Evolutionary conservation across 2,113 vertebrate genomes (phyloP), one percentile per base, ranked within the genome.

Genomic region (Xiphophorus maculatus): DNA sequence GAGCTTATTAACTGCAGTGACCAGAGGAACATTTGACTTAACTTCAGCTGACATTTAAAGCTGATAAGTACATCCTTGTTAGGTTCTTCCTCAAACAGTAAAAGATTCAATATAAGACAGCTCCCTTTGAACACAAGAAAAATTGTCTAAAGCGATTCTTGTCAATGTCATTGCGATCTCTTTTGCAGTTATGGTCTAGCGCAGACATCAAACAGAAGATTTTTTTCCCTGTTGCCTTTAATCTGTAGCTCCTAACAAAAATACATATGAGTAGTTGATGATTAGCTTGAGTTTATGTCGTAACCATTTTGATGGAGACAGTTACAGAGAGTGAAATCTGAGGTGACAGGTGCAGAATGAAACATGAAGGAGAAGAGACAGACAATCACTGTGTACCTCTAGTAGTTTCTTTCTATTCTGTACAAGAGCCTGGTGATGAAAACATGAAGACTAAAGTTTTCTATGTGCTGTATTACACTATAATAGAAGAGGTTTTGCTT

Each of bases 1-100:
- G 60, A 48, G 42, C 42, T 51, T 68, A 48, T 30, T 48, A 30
- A 48, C 40, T 29, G n/a, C 66, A 44, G 40, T 68, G 66, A 68
- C 66, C 66, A 68, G 40, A 44, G 40, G n/a, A 68, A 44, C 7
- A 29, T 25, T 29, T 11, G 7, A 68, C n/a, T 17, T 48, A 68
- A 27, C 25, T 42, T 15, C 12, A 27, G n/a, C 27, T 51, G 66
- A 48, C 66, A 68, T 84, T 72, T 66, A 80, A 27, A 48, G 71
- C 70, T 77, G 66, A 27, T 70, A 60, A 69, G 58, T 70, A 62
- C 58, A 62, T 22, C 32, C 65, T 78, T 83, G 44, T 83, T 76
- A 83, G 40, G 14, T 62, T 66, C 22, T 51, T 80, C 27, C 32
- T 69, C 63, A 77, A 27, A 74, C 28, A 63, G 64, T 32, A 33